A percentile compares a stretch with the other conserved stretches of the same genome.
Evolutionary conservation across 2,797 vertebrate genomes (phyloP).

Genomic region (Sebastes glaucus): DNA sequence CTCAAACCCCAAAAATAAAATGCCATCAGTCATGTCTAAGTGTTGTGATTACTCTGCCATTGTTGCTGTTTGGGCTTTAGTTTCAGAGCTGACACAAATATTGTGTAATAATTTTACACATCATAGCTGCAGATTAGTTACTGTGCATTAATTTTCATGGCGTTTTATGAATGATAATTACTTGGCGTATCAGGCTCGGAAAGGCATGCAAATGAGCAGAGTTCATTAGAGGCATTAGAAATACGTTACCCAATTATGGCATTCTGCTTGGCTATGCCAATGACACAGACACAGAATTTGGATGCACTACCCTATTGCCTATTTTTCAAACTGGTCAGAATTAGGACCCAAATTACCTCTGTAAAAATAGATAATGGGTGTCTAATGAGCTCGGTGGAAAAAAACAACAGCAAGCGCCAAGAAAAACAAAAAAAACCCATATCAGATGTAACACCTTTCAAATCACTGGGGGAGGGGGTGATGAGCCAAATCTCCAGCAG

Average conservation of each 20-base stretch:
- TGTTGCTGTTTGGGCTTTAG: constrained; percentile 54
- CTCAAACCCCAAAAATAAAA: constrained; percentile 25
- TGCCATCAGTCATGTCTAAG: constrained; percentile 42
- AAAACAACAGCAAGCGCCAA: constrained; percentile 4
- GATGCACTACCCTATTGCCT: constrained; percentile 37
- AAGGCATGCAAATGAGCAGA: constrained; percentile 73
- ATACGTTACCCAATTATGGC: constrained; percentile 63
- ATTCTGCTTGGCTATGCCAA: constrained; percentile 62
- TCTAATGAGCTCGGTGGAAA: constrained; percentile 19
- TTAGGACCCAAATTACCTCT: constrained; percentile 43
- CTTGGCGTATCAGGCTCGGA: constrained; percentile 62
- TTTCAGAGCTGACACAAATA: constrained; percentile 56
- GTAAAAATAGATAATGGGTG: constrained; percentile 37
- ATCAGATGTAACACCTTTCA: constrained; percentile 16
- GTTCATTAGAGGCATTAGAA: constrained; percentile 75
- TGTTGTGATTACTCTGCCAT: constrained; percentile 33
- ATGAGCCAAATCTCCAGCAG: neutral
- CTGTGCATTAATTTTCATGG: constrained; percentile 71
- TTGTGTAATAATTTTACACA: constrained; percentile 65
- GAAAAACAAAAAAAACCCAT: neutral
- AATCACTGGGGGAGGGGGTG: neutral
- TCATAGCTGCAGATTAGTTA: constrained; percentile 68
- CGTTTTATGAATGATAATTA: constrained; percentile 71
- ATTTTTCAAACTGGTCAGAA: constrained; percentile 49
- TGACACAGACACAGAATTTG: constrained; percentile 63